Evolutionary conservation across 2,888 invertebrate species (phyloP), one percentile per base, ranked within the genome.

Genomic region (Synanthedon vespiformis): DNA sequence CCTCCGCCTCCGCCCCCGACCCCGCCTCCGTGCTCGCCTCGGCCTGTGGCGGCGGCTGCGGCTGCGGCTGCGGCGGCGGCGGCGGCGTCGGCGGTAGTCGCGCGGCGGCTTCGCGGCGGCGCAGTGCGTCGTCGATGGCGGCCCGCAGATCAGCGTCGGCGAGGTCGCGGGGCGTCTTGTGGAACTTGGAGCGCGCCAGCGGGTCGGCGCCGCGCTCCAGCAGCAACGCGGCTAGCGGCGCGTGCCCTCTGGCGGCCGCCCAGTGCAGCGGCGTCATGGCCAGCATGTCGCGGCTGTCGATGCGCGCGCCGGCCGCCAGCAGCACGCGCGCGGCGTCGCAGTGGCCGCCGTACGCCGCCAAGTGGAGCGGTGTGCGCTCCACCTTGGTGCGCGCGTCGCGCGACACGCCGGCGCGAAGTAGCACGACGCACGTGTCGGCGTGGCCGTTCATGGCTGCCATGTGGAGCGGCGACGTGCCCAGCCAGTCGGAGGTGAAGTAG

Each of bases 401-500:
- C 52, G 94, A 94, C 60, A 95, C 94, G 53, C 97, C 97, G 14
- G 96, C 95, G 57, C 93, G 89, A 55, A 97, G 85, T 56, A 97
- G 88, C 62, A 95, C 91, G 65, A 94, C 93, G 62, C 94, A 95
- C 51, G 95, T 93, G 61, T 92, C 92, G 52, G 89, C 77, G 74
- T 97, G 96, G 72, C 91, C 91, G 86, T 93, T 92, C 49, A 93
- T 93, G 11, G 83, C 83, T 40, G 96, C 95, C 73, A 95, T 90
- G 83, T 97, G 97, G 58, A 97, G 86, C 4, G 97, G 94, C 57
- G 95, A 95, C 58, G 95, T 96, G 56, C 97, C 97, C 60, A 96
- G 86, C 96, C 97, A 97, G 79, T 97, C 97, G 2, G 96, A 93
- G 10, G 95, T 94, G 70, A 97, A 96, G 27, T 97, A 96, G 50